Evolutionary conservation across 2,797 vertebrate species (phyloP).

Genomic region (Enteromius afrohamiltoni): DNA sequence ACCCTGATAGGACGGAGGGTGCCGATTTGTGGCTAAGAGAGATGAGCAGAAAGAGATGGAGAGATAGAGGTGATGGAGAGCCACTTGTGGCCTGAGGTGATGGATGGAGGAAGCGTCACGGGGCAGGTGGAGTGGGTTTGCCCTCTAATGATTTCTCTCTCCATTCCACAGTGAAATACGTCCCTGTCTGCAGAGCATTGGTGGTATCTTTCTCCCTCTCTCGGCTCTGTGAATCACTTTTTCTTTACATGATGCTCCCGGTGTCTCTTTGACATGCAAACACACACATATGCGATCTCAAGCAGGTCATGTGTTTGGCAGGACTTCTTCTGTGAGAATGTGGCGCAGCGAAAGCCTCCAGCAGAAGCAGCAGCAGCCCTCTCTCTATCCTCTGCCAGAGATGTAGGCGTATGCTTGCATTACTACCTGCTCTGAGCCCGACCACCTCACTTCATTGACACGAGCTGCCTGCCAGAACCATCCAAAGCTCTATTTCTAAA

Average conservation of each 20-base stretch:
- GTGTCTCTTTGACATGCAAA: conserved; percentile 38
- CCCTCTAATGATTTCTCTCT: conserved; percentile 56
- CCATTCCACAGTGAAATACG: conserved; percentile 54
- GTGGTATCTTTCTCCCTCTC: conserved; percentile 5
- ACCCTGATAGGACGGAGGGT: conserved; percentile 9
- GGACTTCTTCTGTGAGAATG: conserved; percentile 38
- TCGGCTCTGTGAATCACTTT: conserved; percentile 30
- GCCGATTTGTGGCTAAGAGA: conserved; percentile 36
- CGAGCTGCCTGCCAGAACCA: conserved; percentile 38
- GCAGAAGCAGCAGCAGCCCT: conserved; percentile 29
- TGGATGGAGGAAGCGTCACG: conserved; percentile 48
- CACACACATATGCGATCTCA: conserved; percentile 34
- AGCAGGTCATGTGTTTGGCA: conserved; percentile 47
- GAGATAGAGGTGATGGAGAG: conserved; percentile 27
- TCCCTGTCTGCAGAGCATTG: conserved; percentile 21
- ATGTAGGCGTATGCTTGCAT: conserved; percentile 47
- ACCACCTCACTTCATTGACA: conserved; percentile 38
- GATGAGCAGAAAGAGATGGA: conserved; percentile 32
- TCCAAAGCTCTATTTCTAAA: conserved; percentile 35
- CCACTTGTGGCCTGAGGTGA: conserved; percentile 46
- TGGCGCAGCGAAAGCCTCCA: conserved; percentile 11
- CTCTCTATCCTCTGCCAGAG: conserved; percentile 26
- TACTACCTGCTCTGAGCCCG: conserved; percentile 37
- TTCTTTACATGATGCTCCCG: conserved; percentile 15
- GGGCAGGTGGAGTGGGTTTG: conserved; percentile 44